Evolutionary conservation across 2,113 vertebrate species (phyloP), one percentile per base, ranked within the genome.

Genomic region (Bagarius yarrelli): DNA sequence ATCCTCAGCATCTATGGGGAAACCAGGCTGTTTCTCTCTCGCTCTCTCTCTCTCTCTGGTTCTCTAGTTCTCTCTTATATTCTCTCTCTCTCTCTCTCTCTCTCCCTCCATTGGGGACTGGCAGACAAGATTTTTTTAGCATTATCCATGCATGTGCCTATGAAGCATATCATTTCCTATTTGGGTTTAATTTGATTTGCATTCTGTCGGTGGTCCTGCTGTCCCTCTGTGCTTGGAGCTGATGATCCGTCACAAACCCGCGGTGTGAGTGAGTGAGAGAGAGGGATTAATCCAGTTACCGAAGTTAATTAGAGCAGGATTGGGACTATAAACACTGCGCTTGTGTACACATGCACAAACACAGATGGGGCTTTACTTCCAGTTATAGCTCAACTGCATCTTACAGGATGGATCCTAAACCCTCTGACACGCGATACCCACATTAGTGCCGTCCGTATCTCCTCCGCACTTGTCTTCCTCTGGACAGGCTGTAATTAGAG

Each of bases 241-340:
- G 71, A 82, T 64, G 56, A 34, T 57, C 63, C 32, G 64, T 61
- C 47, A 32, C n/a, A 40, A 50, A 47, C 18, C 36, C 44, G 0
- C 14, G 13, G 25, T 34, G 69, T 23, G 27, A 69, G 59, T 55
- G 72, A 56, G 57, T 71, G 59, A 57, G 69, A 52, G 61, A 50
- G 72, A 30, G 83, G 74, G 87, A 89, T 90, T 90, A 89, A 88
- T 90, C 63, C 71, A 83, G 89, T 87, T 90, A 88, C 78, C 83
- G 55, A 79, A 83, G 72, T 84, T 87, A 88, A 90, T 89, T 87
- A 88, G 89, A 87, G 78, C 67, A 83, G 67, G 77, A 30, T 59
- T 79, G 82, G 78, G 81, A 67, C 82, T 86, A 73, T 71, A 74
- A 61, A 70, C 8, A 8, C 56, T 50, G 53, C 50, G 60, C 50